Evolutionary conservation across 2,797 vertebrate species (phyloP).

Genomic region (Ptychadena robeensis): DNA sequence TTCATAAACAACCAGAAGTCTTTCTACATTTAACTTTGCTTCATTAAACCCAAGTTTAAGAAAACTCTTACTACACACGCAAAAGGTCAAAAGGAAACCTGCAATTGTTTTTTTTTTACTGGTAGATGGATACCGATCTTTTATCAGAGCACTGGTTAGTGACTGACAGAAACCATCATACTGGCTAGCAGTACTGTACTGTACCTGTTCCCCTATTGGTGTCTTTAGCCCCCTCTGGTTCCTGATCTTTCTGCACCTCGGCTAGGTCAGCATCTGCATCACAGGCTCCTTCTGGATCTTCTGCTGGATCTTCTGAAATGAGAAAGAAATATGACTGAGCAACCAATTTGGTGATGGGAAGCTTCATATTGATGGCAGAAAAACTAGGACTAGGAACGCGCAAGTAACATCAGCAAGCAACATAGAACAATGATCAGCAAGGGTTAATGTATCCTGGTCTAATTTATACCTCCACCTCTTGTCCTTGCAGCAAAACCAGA

Average conservation of each 20-base stretch:
- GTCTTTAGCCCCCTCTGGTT: slow-evolving; percentile 91
- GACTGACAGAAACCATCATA: neutral
- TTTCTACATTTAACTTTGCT: neutral
- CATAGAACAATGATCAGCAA: too few relatives aligned
- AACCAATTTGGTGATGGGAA: too few relatives aligned
- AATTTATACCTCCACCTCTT: too few relatives aligned
- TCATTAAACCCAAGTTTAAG: too few relatives aligned
- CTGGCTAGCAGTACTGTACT: neutral
- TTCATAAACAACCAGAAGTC: neutral
- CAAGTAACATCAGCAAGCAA: too few relatives aligned
- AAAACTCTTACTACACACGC: too few relatives aligned
- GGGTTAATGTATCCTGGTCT: too few relatives aligned
- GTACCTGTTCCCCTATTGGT: slow-evolving; percentile 94
- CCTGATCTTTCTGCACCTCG: slow-evolving; percentile 94
- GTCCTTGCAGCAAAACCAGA: too few relatives aligned
- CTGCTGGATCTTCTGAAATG: slow-evolving; percentile 89
- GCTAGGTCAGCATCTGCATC: slow-evolving; percentile 90
- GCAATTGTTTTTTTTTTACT: neutral
- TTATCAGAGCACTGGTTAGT: too few relatives aligned
- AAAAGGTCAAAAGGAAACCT: neutral
- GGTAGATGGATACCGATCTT: too few relatives aligned
- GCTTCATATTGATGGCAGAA: neutral
- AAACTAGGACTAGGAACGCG: neutral
- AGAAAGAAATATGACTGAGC: neutral
- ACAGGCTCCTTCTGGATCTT: slow-evolving; percentile 94